Evolutionary conservation across 2,113 vertebrate species (phyloP).

Genomic region (Amphilophus citrinellus): DNA sequence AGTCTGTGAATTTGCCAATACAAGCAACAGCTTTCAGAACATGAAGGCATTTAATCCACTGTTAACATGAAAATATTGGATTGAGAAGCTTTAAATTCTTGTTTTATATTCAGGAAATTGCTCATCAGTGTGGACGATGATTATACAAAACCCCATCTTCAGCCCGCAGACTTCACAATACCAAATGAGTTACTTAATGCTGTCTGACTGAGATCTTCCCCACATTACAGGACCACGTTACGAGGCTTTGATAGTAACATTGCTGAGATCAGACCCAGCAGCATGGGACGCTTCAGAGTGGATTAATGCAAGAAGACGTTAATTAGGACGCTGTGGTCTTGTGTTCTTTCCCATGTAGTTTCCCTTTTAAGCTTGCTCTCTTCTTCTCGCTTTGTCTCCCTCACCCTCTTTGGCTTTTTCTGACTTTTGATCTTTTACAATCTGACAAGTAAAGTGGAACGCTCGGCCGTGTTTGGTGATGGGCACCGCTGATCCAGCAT

Average conservation of each 20-base stretch:
- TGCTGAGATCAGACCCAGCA: constrained; percentile 67
- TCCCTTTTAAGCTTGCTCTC: constrained; percentile 42
- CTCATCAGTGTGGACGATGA: neutral
- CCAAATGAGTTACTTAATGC: constrained; percentile 31
- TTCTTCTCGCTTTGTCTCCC: constrained; percentile 20
- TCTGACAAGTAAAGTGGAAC: constrained; percentile 42
- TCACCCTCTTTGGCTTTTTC: constrained; percentile 7
- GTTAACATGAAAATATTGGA: neutral
- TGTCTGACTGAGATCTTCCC: constrained; percentile 52
- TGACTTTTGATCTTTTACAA: constrained; percentile 57
- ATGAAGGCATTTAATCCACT: neutral
- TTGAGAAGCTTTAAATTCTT: neutral
- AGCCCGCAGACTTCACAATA: constrained; percentile 2
- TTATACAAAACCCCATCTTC: neutral
- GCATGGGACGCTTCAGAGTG: constrained; percentile 58
- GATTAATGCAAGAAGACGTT: constrained; percentile 70
- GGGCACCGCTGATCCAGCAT: constrained; percentile 11
- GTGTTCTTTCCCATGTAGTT: constrained; percentile 60
- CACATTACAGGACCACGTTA: constrained; percentile 36
- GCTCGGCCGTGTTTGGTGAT: neutral
- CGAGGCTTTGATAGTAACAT: constrained; percentile 62
- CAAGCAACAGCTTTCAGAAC: neutral
- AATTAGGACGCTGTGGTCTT: constrained; percentile 70
- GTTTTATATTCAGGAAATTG: neutral
- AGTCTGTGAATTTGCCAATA: neutral